Percentiles rank a stretch among this genome's conserved stretches.
Conservation (phyloP, 1,140 invertebrate species). For the Hyles vespertilio region DNA sequence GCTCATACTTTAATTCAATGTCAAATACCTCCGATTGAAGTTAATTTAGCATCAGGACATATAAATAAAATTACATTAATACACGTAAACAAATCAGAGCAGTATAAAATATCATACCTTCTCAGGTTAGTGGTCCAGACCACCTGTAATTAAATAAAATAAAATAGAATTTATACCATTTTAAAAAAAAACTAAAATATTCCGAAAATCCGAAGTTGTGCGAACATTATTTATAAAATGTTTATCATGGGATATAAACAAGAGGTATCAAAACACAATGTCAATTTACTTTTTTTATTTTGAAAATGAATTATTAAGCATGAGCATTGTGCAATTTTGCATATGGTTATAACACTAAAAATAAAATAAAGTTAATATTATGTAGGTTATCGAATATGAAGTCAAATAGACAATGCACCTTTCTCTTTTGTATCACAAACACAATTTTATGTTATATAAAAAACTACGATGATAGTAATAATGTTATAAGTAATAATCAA, state of each 20-base stretch:
- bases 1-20: too few species aligned
- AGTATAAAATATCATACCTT: constrained; percentile 13
- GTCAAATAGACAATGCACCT: constrained; percentile 32
- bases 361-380: constrained; percentile 9
- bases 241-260: too few species aligned
- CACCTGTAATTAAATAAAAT: constrained; percentile 16
- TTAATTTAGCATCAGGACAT: too few species aligned
- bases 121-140: constrained; percentile 20
- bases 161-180: constrained; percentile 1
- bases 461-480: too few species aligned
- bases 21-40: too few species aligned
- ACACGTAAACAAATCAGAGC: not conserved
- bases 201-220: too few species aligned
- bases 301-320: not conserved
- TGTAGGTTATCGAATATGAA: constrained; percentile 42
- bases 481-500: too few species aligned
- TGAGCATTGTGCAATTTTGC: not conserved
- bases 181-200: not conserved
- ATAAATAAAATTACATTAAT: not conserved
- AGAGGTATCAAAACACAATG: too few species aligned
- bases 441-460: not conserved
- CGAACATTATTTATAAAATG: too few species aligned
- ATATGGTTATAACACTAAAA: not conserved
- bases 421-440: constrained; percentile 37
- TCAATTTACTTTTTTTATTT: not conserved